phyloP scores from a whole-genome alignment of 2,797 vertebrate genomes.

The Moxostoma hubbsi region DNA sequence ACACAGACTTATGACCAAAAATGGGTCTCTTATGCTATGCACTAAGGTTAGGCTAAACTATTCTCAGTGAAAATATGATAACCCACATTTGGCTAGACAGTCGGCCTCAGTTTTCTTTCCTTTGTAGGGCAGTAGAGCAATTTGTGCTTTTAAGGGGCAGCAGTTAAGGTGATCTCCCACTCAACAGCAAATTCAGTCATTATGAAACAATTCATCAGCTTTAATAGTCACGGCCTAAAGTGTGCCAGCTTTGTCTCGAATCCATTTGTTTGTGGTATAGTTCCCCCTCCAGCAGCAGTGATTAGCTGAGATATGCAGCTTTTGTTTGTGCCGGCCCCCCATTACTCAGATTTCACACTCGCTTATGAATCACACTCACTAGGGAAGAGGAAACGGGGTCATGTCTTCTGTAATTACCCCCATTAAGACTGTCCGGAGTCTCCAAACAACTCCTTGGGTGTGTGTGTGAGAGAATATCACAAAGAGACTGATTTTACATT shows the following conservation, averaged over 20 bases:
- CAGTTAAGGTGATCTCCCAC: slow-evolving; percentile 48
- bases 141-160: slow-evolving; percentile 49
- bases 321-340: slow-evolving; percentile 47
- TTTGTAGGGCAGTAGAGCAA: neutral
- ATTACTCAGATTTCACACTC: slow-evolving; percentile 50
- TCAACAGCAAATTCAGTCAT: slow-evolving; percentile 56
- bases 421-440: slow-evolving; percentile 29
- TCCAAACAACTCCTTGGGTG: slow-evolving; percentile 29
- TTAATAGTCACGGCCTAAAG: slow-evolving; percentile 48
- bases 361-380: slow-evolving; percentile 53
- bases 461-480: neutral
- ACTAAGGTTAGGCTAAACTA: too few species aligned
- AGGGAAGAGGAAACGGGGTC: slow-evolving; percentile 49
- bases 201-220: slow-evolving; percentile 56
- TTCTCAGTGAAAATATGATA: too few species aligned
- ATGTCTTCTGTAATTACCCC: slow-evolving; percentile 57
- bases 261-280: slow-evolving; percentile 54
- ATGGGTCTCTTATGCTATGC: too few species aligned
- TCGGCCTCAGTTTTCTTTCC: too few species aligned
- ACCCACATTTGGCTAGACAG: too few species aligned
- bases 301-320: slow-evolving; percentile 41
- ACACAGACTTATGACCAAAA: too few species aligned
- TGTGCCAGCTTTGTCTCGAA: slow-evolving; percentile 25
- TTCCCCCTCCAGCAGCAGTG: slow-evolving; percentile 29
- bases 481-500: slow-evolving; percentile 17